These are phyloP conservation scores for Isaurus tuberculatus DNA, from an alignment of 92 coral and sea anemone genomes.

Conservation along the genomic window DNA sequence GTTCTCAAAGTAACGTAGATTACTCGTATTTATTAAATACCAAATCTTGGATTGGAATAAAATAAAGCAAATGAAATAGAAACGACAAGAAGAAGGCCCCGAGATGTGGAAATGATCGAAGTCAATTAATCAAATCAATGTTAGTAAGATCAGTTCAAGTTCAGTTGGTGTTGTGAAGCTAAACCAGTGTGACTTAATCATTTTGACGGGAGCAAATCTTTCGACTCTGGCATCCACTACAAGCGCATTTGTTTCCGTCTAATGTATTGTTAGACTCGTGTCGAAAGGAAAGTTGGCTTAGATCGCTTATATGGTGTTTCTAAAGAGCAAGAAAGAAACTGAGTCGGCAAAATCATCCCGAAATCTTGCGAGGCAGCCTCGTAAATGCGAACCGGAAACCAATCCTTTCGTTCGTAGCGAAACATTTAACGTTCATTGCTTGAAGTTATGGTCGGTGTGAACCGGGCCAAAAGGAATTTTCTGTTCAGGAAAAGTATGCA, in stretches of 20 bases:
- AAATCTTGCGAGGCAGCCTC: slow-evolving; percentile 25
- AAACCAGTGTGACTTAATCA: slow-evolving; percentile 28
- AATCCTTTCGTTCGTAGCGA: slow-evolving; percentile 30
- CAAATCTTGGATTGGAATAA: neutral
- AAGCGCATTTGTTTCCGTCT: slow-evolving; percentile 5
- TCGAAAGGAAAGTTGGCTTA: slow-evolving; percentile 15
- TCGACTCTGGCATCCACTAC: slow-evolving; percentile 42
- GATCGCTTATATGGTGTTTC: slow-evolving; percentile 47
- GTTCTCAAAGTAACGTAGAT: neutral
- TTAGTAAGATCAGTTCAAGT: neutral
- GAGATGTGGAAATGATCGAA: slow-evolving; percentile 29
- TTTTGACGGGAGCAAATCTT: slow-evolving; percentile 12
- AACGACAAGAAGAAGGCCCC: slow-evolving; percentile 12
- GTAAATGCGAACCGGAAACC: slow-evolving; percentile 46
- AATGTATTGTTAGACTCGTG: slow-evolving; percentile 8
- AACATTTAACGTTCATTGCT: slow-evolving; percentile 29
- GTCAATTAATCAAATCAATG: slow-evolving; percentile 18
- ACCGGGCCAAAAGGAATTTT: neutral
- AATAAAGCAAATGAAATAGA: neutral
- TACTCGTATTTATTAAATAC: slow-evolving; percentile 1
- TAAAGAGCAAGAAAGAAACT: slow-evolving; percentile 20
- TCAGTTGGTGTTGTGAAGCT: slow-evolving; percentile 24
- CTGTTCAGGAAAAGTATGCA: neutral
- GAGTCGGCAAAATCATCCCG: slow-evolving; percentile 25
- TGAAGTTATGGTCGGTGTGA: slow-evolving; percentile 35